Conservation (phyloP, 2,797 vertebrate species). For the Borostomias antarcticus region DNA sequence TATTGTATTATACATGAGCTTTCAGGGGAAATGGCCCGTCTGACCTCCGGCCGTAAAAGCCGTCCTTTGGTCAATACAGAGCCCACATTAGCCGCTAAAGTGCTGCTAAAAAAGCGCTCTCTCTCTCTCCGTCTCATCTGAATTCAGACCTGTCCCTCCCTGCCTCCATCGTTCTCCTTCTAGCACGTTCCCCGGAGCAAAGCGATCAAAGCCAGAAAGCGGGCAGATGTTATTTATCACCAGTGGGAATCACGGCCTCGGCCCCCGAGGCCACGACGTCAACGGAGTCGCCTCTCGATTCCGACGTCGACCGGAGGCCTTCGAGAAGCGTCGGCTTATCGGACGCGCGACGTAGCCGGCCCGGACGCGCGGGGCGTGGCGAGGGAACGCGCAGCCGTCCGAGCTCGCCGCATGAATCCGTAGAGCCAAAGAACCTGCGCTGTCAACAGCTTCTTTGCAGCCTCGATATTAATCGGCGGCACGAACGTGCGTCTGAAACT, state of each 20-base stretch:
- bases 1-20: too few species aligned
- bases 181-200: neutral
- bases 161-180: neutral
- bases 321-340: neutral
- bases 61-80: too few species aligned
- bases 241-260: neutral
- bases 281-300: neutral
- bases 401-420: neutral
- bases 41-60: too few species aligned
- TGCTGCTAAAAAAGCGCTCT: too few species aligned
- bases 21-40: too few species aligned
- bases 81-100: too few species aligned
- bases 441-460: neutral
- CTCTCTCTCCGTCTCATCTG: neutral
- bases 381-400: neutral
- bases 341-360: neutral
- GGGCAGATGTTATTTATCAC: neutral
- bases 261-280: neutral
- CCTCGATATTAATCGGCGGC: conserved; percentile 8
- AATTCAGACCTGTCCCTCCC: too few species aligned
- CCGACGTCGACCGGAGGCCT: too few species aligned
- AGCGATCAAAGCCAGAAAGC: neutral
- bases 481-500: conserved; percentile 8
- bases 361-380: neutral
- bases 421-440: neutral